A percentile compares a stretch with the other conserved stretches of the same genome.
Evolutionary conservation across 2,113 vertebrate species (phyloP).

Genomic region (Oreocharis arfaki): DNA sequence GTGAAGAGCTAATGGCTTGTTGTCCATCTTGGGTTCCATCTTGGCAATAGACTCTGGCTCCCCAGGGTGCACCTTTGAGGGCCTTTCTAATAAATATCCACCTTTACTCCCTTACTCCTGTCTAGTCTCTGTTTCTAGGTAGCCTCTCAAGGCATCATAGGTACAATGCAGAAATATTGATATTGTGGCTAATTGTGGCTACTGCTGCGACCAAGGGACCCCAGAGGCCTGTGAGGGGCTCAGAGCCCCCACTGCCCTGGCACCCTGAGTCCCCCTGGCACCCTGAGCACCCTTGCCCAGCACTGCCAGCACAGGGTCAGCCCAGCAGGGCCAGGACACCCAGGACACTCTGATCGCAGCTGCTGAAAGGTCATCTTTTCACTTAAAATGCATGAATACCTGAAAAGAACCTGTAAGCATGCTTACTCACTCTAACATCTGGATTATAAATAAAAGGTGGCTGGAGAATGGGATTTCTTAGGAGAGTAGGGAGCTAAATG

Average conservation of each 20-base stretch:
- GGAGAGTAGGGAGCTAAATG: neutral
- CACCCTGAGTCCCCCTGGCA: neutral
- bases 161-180: neutral
- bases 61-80: too few species aligned
- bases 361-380: rapidly evolving
- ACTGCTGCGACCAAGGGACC: neutral
- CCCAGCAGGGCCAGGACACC: neutral
- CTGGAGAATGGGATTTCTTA: neutral
- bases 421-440: neutral
- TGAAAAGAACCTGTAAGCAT: neutral
- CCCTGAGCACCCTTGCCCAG: neutral
- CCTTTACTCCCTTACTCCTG: too few species aligned
- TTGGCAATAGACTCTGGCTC: too few species aligned
- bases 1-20: too few species aligned
- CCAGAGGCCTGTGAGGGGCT: neutral
- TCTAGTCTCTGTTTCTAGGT: too few species aligned
- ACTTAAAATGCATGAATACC: neutral
- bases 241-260: neutral
- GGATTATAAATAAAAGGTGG: neutral
- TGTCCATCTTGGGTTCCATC: too few species aligned
- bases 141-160: too few species aligned
- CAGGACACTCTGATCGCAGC: rapidly evolving
- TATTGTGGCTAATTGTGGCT: neutral
- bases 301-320: neutral
- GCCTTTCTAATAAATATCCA: too few species aligned